Conservation (phyloP, 2,888 invertebrate genomes). For the Oxyscelio sp. region DNA sequence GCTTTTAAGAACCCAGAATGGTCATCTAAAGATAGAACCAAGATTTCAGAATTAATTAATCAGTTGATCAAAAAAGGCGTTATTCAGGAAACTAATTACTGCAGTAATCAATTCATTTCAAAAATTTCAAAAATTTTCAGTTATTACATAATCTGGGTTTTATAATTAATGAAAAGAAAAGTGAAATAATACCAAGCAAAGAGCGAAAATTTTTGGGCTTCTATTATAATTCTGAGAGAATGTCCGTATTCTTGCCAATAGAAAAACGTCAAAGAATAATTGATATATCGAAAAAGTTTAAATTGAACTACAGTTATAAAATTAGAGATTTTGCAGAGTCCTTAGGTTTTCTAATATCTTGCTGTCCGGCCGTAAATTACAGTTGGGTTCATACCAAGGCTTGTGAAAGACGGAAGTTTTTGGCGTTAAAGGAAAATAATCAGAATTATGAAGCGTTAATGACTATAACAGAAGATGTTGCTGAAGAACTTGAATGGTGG, state of each 20-base stretch:
- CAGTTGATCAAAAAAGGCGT: constrained; percentile 39
- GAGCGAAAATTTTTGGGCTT: too few relatives aligned
- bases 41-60: constrained; percentile 3
- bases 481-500: too few relatives aligned
- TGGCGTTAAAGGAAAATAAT: background rate
- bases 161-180: too few relatives aligned
- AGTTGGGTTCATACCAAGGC: constrained; percentile 15
- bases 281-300: background rate
- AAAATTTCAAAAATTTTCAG: constrained; percentile 28
- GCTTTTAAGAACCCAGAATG: background rate
- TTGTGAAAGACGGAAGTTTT: constrained; percentile 16
- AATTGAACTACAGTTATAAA: background rate
- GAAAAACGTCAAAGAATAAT: too few relatives aligned
- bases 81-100: constrained; percentile 14
- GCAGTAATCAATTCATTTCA: constrained; percentile 60
- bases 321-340: too few relatives aligned
- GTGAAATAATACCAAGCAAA: too few relatives aligned
- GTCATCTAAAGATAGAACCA: too few relatives aligned
- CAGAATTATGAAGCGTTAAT: constrained; percentile 20
- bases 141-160: too few relatives aligned
- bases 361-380: background rate
- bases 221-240: background rate
- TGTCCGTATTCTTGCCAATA: background rate
- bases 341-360: too few relatives aligned
- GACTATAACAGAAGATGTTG: background rate